Base-by-base conservation (phyloP, 1,140 invertebrate genomes). In the Whitmania pigra region DNA sequence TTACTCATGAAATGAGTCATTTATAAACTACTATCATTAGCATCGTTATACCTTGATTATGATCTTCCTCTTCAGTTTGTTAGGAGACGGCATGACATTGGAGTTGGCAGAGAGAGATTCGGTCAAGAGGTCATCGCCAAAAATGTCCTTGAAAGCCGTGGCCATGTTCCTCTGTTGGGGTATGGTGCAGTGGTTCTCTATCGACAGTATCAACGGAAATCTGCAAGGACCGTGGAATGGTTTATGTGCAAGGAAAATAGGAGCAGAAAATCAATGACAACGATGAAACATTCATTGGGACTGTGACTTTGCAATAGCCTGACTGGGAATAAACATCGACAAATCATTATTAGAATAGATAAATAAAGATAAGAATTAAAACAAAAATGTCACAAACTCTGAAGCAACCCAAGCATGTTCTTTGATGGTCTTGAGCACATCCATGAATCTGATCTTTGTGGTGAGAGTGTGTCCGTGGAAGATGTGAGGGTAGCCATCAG, bases 401-500 rank as follows among this genome's bases (percentile, higher is more conserved):
- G 87, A 95, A 90, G 4, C 93, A 95, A 13, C 88, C 84, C 97
- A 99, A 11, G 96, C 95, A 81, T 98, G 90, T 75, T 98, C 93
- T 80, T 92, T 93, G 60, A 99, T 99, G 0, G 91, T 92, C 77
- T 90, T 89, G 29, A 99, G 87, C 0, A 98, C 95, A 84, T 99
- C 95, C 76, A 91, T 85, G 78, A 99, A 94, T 82, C 91, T 91
- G 54, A 98, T 96, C 83, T 94, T 95, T 0, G 92, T 92, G 0
- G 96, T 98, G 20, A 99, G 85, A 7, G 95, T 98, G 79, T 97
- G 94, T 0, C 96, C 96, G 81, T 99, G 96, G 82, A 93, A 98
- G 77, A 99, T 96, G 69, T 85, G 80, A n/a, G 87, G 87, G 72
- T 85, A 85, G 68, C 90, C 91, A 80, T 97, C 93, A 5, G 93